phyloP scores from a whole-genome alignment of 2,113 vertebrate species.

The Actenoides lindsayi region DNA sequence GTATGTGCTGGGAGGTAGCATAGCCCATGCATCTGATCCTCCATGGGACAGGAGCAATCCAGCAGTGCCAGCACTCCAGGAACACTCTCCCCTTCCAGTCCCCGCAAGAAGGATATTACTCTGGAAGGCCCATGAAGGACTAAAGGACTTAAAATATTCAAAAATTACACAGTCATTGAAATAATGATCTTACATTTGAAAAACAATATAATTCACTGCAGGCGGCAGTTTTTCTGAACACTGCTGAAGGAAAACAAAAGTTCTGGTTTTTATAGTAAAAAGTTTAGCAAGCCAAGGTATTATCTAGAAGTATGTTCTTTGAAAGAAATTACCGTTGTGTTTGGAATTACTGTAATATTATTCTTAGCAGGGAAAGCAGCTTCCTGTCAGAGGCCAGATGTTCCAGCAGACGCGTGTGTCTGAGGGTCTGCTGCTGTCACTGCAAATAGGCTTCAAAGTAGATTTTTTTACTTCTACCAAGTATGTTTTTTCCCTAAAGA shows the following conservation, averaged over 20 bases:
- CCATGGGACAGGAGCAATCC: neutral
- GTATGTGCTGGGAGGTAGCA: neutral
- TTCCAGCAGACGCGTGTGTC: neutral
- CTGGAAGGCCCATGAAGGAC: neutral
- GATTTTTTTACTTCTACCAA: neutral
- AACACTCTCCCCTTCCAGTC: neutral
- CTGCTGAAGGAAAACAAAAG: neutral
- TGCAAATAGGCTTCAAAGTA: neutral
- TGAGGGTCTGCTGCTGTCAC: neutral
- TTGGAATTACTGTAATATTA: neutral
- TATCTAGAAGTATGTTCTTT: neutral
- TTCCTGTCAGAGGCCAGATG: slow-evolving; percentile 12
- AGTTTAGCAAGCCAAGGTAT: neutral
- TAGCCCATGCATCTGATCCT: neutral
- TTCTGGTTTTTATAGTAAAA: neutral
- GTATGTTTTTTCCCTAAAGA: neutral
- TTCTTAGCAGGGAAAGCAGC: neutral
- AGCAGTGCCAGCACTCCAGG: neutral
- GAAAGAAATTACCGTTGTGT: neutral
- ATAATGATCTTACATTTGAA: neutral
- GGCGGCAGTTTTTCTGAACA: neutral
- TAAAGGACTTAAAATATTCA: neutral
- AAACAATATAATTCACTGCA: neutral
- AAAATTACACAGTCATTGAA: neutral
- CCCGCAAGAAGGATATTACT: neutral